Evolutionary conservation across 2,888 invertebrate genomes (phyloP).

Genomic region (Epiblema foenella): DNA sequence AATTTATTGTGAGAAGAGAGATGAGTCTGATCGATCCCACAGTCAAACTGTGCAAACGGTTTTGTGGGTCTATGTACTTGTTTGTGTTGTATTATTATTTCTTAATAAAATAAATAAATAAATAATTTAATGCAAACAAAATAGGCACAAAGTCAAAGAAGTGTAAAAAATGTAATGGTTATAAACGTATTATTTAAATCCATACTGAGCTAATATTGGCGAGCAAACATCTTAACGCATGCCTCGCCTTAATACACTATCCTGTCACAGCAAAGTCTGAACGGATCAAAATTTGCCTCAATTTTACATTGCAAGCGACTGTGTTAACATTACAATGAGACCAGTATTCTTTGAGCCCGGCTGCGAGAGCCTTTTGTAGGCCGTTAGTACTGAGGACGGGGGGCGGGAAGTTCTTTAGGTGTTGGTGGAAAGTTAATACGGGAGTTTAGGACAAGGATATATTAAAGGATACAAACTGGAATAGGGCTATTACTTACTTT

Average conservation of each 20-base stretch:
- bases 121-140: too few relatives aligned
- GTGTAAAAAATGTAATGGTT: too few relatives aligned
- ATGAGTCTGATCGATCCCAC: too few relatives aligned
- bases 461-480: slow-evolving; percentile 48
- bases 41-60: too few relatives aligned
- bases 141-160: too few relatives aligned
- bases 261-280: not conserved
- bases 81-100: too few relatives aligned
- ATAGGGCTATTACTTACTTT: not conserved
- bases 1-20: too few relatives aligned
- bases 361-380: slow-evolving; percentile 32
- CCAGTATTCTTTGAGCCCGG: slow-evolving; percentile 54
- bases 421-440: slow-evolving; percentile 60
- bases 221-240: not conserved
- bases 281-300: slow-evolving; percentile 63
- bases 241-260: not conserved
- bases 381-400: slow-evolving; percentile 32
- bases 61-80: too few relatives aligned
- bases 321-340: slow-evolving; percentile 65
- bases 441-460: slow-evolving; percentile 46
- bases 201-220: too few relatives aligned
- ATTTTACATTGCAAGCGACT: slow-evolving; percentile 60
- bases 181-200: too few relatives aligned
- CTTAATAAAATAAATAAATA: too few relatives aligned
- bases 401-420: slow-evolving; percentile 50